phyloP scores from a whole-genome alignment of 2,888 invertebrate species.

The Gibbula magus region DNA sequence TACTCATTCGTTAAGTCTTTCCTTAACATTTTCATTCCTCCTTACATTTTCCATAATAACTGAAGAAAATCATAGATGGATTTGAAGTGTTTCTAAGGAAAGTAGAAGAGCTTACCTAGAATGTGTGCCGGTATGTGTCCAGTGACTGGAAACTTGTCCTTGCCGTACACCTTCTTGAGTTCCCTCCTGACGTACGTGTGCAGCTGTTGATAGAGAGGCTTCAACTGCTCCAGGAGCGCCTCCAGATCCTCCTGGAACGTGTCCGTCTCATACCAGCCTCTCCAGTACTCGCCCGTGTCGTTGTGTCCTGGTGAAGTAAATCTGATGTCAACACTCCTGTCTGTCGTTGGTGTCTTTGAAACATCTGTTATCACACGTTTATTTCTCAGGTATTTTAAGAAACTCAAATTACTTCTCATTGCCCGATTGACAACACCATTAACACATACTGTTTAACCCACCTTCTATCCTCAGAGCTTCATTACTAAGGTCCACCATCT shows the following conservation, averaged over 20 bases:
- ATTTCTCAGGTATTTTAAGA: too few relatives aligned
- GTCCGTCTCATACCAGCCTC: slow-evolving; percentile 87
- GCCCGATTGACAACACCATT: too few relatives aligned
- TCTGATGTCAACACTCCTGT: too few relatives aligned
- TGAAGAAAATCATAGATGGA: too few relatives aligned
- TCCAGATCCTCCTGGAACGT: slow-evolving; percentile 82
- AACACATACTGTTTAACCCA: slow-evolving; percentile 80
- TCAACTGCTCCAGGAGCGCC: slow-evolving; percentile 77
- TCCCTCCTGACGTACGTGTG: slow-evolving; percentile 87
- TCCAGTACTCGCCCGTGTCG: slow-evolving; percentile 92
- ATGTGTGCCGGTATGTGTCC: slow-evolving; percentile 90
- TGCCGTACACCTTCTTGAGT: slow-evolving; percentile 82
- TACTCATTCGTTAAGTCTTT: neutral
- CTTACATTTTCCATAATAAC: too few relatives aligned
- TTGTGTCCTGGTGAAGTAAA: slow-evolving; percentile 83
- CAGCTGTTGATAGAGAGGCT: slow-evolving; percentile 86
- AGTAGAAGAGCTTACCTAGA: slow-evolving; percentile 78
- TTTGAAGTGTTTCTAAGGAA: neutral
- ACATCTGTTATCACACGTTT: too few relatives aligned
- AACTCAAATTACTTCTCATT: too few relatives aligned
- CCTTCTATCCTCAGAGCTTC: slow-evolving; percentile 80
- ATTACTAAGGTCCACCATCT: slow-evolving; percentile 87
- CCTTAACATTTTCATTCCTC: too few relatives aligned
- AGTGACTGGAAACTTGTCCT: slow-evolving; percentile 79
- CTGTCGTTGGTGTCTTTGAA: too few relatives aligned